phyloP scores from a whole-genome alignment of 2,797 vertebrate genomes.

The Labeo calbasu region DNA sequence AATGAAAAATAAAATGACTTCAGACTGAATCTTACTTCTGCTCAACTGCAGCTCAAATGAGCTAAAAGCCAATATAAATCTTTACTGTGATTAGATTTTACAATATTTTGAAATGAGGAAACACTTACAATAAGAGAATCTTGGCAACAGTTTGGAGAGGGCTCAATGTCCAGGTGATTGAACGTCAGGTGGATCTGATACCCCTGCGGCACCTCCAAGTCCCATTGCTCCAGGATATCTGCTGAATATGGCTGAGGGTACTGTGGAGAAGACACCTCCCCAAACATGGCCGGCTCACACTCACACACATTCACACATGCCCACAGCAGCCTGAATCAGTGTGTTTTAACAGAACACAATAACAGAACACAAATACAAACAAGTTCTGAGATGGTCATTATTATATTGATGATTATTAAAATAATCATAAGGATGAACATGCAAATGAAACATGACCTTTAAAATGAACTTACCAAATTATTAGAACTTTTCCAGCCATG shows the following conservation, averaged over 20 bases:
- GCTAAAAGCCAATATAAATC: no score
- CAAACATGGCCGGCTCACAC: conserved; percentile 69
- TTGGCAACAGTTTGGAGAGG: conserved; percentile 70
- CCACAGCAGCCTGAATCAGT: conserved; percentile 53
- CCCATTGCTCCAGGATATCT: conserved; percentile 73
- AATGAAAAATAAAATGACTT: background rate
- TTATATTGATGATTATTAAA: no score
- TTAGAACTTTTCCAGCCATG: background rate
- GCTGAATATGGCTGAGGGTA: conserved; percentile 82
- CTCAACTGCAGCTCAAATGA: no score
- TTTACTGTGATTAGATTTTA: no score
- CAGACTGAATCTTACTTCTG: no score
- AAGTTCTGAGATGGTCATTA: background rate
- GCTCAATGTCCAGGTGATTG: conserved; percentile 80
- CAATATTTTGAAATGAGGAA: background rate
- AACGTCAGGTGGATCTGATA: conserved; percentile 80
- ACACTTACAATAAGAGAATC: background rate
- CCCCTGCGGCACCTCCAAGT: conserved; percentile 77
- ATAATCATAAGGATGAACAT: no score
- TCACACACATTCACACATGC: conserved; percentile 49
- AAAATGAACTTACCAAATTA: background rate
- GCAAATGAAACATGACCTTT: background rate
- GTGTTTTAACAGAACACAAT: no score
- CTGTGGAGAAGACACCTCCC: conserved; percentile 80
- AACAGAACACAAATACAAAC: background rate